Base-by-base conservation (phyloP, 2,797 vertebrate genomes). In the Smutsia temminckii region DNA sequence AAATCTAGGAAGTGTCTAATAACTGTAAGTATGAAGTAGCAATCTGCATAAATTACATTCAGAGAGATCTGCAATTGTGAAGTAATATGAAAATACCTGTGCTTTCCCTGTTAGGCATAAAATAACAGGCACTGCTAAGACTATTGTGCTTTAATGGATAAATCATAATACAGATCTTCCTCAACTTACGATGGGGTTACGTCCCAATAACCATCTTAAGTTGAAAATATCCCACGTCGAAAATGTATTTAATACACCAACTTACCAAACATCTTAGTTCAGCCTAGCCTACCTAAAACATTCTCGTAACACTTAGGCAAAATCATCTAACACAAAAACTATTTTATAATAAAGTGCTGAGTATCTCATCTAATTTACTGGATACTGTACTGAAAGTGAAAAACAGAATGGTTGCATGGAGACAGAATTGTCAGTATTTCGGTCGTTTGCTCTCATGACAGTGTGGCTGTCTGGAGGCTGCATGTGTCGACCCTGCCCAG, bases 1-100 rank as follows among this genome's bases (percentile, higher is more conserved):
- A 85, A 93, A 88, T 84, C 29, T 69, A 95, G 17, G 3, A 59
- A 32, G 7, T 17, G 55, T 92, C 69, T 89, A 93, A 91, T n/a
- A 84, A 81, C 12, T 25, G 23, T 68, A 93, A 81, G 57, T 83
- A 21, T 89, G 46, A 94, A 74, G 34, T 46, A 81, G 32, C n/a
- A 89, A 72, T 77, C 34, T 66, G 6, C 2, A 59, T 53, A 85
- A 80, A 95, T 57, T 71, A 66, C 27, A 85, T 57, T 53, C 57
- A 71, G 16, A 78, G 51, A 64, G 51, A 72, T n/a, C 7, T 14
- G 69, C 17, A 90, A 79, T 6, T 46, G 51, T 72, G 77, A 72
- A 87, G 34, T 74, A 40, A 68, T 53, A 83, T 79, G 46, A 75
- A 95, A 93, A 37, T 59, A 86, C 53, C 37, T 74, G 40, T 63